Evolutionary conservation across 2,113 vertebrate genomes (phyloP).

Genomic region (Laticauda colubrina): DNA sequence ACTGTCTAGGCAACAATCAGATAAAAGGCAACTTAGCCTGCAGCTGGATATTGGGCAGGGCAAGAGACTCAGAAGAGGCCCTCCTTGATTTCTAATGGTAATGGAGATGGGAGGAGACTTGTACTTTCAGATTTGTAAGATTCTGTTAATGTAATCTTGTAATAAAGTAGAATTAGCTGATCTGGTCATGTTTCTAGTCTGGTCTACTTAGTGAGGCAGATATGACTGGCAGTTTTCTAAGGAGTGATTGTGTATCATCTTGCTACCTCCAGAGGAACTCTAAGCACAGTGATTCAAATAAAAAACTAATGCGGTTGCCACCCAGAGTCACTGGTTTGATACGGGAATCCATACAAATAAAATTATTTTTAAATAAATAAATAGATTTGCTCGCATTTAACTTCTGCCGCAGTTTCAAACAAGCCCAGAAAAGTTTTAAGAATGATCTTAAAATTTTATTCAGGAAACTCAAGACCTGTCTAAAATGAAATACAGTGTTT

Average conservation of each 20-base stretch:
- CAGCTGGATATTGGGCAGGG: not conserved
- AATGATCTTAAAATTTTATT: not conserved
- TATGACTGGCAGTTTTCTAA: not conserved
- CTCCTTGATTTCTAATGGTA: not conserved
- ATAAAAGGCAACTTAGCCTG: not conserved
- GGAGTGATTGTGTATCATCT: not conserved
- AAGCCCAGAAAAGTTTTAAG: constrained; percentile 21
- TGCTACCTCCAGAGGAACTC: not conserved
- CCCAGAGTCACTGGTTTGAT: not conserved
- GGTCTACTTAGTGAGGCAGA: not conserved
- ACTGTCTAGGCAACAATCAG: not conserved
- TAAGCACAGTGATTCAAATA: not conserved
- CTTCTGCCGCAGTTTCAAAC: not conserved
- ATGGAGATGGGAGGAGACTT: not conserved
- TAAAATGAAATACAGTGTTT: constrained; percentile 19
- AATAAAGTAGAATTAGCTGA: not conserved
- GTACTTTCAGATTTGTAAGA: not conserved
- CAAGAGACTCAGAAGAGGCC: not conserved
- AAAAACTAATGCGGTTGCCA: not conserved
- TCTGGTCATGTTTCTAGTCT: not conserved
- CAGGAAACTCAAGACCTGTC: constrained; percentile 36
- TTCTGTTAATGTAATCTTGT: not conserved
- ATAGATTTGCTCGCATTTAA: not conserved
- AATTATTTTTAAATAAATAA: not conserved
- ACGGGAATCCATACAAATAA: not conserved